phyloP scores from a whole-genome alignment of 2,113 vertebrate genomes.

The Symphodus melops region DNA sequence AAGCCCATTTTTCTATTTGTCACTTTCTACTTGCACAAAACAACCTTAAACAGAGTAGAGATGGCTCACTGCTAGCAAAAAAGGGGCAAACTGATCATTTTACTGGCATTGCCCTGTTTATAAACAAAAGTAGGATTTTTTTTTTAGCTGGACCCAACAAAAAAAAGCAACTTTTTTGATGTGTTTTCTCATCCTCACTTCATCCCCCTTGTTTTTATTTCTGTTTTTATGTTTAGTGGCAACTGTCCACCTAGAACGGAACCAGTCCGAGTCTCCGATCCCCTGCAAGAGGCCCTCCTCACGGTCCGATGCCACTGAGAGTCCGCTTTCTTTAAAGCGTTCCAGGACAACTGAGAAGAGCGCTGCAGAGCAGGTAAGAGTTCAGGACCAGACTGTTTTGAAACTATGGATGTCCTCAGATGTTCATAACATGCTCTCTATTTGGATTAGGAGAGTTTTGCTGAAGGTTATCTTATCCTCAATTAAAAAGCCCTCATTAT shows the following conservation, averaged over 20 bases:
- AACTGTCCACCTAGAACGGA: constrained; percentile 89
- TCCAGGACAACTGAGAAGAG: constrained; percentile 92
- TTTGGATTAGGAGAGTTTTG: constrained; percentile 55
- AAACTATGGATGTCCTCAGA: constrained; percentile 31
- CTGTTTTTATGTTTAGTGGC: constrained; percentile 75
- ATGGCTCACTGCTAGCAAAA: constrained; percentile 40
- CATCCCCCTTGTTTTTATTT: constrained; percentile 40
- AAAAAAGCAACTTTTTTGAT: constrained; percentile 43
- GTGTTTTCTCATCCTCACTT: constrained; percentile 50
- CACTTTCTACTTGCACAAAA: constrained; percentile 44
- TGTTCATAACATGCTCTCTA: constrained; percentile 41
- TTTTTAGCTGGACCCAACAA: constrained; percentile 9
- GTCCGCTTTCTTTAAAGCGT: constrained; percentile 89
- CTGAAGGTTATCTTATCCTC: constrained; percentile 55
- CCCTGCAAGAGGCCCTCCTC: constrained; percentile 90
- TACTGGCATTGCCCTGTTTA: constrained; percentile 44
- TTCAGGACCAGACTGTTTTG: constrained; percentile 15
- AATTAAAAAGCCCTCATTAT: constrained; percentile 68
- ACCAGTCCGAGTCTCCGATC: constrained; percentile 88
- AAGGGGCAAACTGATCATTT: constrained; percentile 58
- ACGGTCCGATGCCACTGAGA: constrained; percentile 87
- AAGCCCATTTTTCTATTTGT: constrained; percentile 36
- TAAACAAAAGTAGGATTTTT: constrained; percentile 35
- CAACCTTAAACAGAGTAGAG: constrained; percentile 11
- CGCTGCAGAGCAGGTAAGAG: constrained; percentile 92